Conservation (phyloP, 2,113 vertebrate species). For the Collichthys lucidus region DNA sequence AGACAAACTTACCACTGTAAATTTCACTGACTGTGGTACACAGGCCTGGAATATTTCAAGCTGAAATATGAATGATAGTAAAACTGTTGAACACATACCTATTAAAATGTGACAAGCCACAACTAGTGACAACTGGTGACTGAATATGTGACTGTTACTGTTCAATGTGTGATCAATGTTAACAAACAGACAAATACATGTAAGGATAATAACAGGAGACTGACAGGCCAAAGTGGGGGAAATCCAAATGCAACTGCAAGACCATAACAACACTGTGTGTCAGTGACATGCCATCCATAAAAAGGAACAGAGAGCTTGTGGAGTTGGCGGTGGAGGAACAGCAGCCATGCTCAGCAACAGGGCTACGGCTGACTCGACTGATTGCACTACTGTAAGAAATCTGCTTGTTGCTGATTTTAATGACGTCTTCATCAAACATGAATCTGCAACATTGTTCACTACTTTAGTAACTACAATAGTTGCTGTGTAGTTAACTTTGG, state of each 20-base stretch:
- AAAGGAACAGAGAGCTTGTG: neutral
- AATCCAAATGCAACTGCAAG: neutral
- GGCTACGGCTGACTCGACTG: neutral
- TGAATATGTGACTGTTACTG: neutral
- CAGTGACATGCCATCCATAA: neutral
- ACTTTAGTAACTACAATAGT: neutral
- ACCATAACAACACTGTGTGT: neutral
- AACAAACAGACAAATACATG: neutral
- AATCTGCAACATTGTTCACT: neutral
- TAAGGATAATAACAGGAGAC: neutral
- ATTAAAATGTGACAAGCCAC: neutral
- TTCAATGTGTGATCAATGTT: neutral
- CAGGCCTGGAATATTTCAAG: constrained; percentile 18
- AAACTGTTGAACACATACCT: neutral
- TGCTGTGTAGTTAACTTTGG: neutral
- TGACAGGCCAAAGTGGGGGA: neutral
- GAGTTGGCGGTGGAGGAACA: neutral
- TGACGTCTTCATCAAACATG: neutral
- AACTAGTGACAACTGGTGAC: neutral
- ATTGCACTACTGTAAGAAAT: too few relatives aligned
- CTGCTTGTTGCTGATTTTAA: neutral
- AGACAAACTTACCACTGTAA: constrained; percentile 38
- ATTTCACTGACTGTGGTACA: neutral
- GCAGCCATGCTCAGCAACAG: neutral
- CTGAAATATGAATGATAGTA: neutral